These are phyloP conservation scores for Halcyon malimbica DNA, from an alignment of 2,113 vertebrate genomes.

Conservation along the genomic window DNA sequence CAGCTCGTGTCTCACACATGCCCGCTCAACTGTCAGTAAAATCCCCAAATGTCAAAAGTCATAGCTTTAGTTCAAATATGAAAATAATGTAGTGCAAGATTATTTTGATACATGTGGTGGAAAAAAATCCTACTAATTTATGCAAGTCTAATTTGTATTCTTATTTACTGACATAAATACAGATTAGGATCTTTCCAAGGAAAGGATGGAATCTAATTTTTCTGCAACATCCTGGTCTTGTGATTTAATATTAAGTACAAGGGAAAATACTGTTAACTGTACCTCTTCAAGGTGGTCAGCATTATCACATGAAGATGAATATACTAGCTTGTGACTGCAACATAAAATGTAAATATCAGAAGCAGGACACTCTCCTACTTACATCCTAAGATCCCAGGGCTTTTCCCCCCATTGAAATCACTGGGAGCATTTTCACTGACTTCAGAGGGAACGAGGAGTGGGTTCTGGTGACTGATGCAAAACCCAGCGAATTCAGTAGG, in stretches of 20 bases:
- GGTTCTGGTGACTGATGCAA: neutral
- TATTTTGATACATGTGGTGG: neutral
- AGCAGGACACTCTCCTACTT: neutral
- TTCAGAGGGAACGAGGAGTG: neutral
- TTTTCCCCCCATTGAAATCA: neutral
- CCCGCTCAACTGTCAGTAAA: slow-evolving; percentile 45
- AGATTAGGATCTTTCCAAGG: neutral
- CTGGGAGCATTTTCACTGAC: neutral
- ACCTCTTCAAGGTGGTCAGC: neutral
- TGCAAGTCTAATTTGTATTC: neutral
- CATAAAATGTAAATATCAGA: neutral
- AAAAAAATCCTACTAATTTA: neutral
- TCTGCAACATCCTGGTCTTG: neutral
- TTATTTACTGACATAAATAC: neutral
- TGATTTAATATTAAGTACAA: neutral
- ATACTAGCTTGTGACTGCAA: neutral
- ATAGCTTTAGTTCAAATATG: neutral
- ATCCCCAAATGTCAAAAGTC: slow-evolving; percentile 35
- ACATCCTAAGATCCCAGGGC: neutral
- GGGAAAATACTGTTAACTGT: neutral
- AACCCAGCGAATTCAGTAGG: neutral
- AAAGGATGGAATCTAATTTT: neutral
- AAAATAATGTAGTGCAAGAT: neutral
- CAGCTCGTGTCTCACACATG: slow-evolving; percentile 35
- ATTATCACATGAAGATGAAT: neutral